phyloP scores from a whole-genome alignment of 2,113 vertebrate genomes.

The Protomyctophum bolini region DNA sequence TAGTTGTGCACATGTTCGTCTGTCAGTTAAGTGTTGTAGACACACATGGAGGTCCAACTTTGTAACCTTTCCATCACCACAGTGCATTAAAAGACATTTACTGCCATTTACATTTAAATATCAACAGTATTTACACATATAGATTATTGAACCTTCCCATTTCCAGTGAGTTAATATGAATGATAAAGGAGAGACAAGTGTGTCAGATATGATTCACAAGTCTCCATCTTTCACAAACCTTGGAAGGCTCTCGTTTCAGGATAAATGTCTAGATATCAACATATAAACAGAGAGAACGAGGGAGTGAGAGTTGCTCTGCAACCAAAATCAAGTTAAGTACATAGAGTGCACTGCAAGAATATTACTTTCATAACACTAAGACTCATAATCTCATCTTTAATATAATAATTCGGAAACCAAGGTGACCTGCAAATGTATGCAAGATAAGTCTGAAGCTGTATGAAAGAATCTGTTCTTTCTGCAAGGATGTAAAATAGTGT shows the following conservation, averaged over 20 bases:
- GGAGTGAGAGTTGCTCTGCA: constrained; percentile 88
- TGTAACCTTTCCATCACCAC: constrained; percentile 45
- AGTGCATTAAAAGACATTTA: constrained; percentile 61
- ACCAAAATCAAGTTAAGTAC: constrained; percentile 83
- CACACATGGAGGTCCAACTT: constrained; percentile 41
- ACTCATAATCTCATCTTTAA: constrained; percentile 29
- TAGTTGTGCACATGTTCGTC: constrained; percentile 25
- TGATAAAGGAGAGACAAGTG: constrained; percentile 66
- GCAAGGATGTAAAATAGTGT: background rate
- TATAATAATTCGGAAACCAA: constrained; percentile 23
- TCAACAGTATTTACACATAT: constrained; percentile 79
- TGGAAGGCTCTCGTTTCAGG: constrained; percentile 77
- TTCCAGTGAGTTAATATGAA: constrained; percentile 85
- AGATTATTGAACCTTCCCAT: constrained; percentile 80
- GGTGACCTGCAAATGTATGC: constrained; percentile 8
- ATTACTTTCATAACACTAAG: constrained; percentile 65
- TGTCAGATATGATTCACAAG: constrained; percentile 74
- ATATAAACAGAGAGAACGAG: constrained; percentile 61
- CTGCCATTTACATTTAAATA: constrained; percentile 78
- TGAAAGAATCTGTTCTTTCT: constrained; percentile 21
- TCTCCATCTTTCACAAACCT: constrained; percentile 78
- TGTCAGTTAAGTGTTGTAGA: constrained; percentile 36
- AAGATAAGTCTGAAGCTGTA: constrained; percentile 16
- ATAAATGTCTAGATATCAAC: constrained; percentile 82
- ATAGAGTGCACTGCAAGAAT: constrained; percentile 78